A percentile compares a stretch with the other conserved stretches of the same genome.
These are phyloP conservation scores for Spodoptera littoralis DNA, from an alignment of 2,888 invertebrate species.

Conservation along the genomic window DNA sequence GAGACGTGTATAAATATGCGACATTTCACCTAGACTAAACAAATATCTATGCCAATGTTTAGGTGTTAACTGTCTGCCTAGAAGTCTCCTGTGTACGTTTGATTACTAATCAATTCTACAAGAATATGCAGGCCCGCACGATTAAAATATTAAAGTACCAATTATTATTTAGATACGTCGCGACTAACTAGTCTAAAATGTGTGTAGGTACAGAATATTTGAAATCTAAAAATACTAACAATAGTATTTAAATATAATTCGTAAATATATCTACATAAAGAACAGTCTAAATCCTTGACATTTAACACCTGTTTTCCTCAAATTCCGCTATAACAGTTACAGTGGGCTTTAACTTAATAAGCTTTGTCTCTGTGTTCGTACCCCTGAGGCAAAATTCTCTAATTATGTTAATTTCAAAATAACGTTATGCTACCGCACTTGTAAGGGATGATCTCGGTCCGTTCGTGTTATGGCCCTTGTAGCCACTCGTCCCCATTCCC, in stretches of 20 bases:
- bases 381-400: constrained; percentile 71
- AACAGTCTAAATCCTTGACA: constrained; percentile 47
- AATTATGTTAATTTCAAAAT: constrained; percentile 87
- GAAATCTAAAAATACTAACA: too few species aligned
- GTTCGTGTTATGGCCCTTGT: constrained; percentile 68
- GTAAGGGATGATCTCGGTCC: constrained; percentile 73
- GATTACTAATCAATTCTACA: background rate
- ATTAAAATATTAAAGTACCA: too few species aligned
- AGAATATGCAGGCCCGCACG: too few species aligned
- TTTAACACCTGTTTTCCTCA: constrained; percentile 73
- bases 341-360: constrained; percentile 65
- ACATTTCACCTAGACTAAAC: constrained; percentile 43
- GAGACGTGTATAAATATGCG: constrained; percentile 40
- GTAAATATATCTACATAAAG: constrained; percentile 13
- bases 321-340: constrained; percentile 67
- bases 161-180: too few species aligned
- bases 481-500: constrained; percentile 69
- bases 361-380: constrained; percentile 62
- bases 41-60: constrained; percentile 45
- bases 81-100: background rate
- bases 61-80: constrained; percentile 20
- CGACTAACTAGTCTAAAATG: too few species aligned
- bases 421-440: constrained; percentile 84
- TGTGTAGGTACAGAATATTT: too few species aligned
- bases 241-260: background rate